Conservation (phyloP, 2,888 invertebrate genomes). For the Oligia latruncula region DNA sequence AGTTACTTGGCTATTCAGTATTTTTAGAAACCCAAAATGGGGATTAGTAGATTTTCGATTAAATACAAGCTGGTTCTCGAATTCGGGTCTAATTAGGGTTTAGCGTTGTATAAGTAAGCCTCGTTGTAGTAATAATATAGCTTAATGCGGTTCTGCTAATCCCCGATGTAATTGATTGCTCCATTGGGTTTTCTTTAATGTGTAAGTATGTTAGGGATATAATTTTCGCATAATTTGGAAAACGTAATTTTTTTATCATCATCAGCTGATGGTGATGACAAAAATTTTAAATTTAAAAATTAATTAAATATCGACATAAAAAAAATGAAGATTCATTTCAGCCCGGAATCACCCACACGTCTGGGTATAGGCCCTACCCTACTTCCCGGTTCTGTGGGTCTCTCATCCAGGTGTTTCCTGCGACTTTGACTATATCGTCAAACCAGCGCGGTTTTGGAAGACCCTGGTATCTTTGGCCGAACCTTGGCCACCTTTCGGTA, state of each 20-base stretch:
- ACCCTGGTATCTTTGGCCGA: too few relatives aligned
- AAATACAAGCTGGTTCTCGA: constrained; percentile 20
- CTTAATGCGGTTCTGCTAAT: constrained; percentile 44
- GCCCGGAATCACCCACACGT: too few relatives aligned
- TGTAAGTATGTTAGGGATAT: background rate
- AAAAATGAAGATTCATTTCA: too few relatives aligned
- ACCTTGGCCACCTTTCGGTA: too few relatives aligned
- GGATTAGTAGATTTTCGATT: background rate
- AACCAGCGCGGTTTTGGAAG: too few relatives aligned
- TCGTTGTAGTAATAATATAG: constrained; percentile 8
- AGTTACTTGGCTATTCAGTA: background rate
- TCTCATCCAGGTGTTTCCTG: too few relatives aligned
- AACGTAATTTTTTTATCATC: background rate
- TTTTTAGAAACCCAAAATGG: background rate
- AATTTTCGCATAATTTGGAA: background rate
- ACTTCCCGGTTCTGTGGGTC: too few relatives aligned
- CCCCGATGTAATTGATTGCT: constrained; percentile 45
- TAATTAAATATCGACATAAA: too few relatives aligned
- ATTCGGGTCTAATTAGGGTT: constrained; percentile 41
- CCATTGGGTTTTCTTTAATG: constrained; percentile 43
- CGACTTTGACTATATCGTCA: too few relatives aligned
- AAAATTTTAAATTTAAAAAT: too few relatives aligned
- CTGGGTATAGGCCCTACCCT: too few relatives aligned
- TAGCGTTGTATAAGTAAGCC: constrained; percentile 24
- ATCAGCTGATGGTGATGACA: too few relatives aligned